Evolutionary conservation across 2,888 invertebrate genomes (phyloP).

Genomic region (Coleophora flavipennella): DNA sequence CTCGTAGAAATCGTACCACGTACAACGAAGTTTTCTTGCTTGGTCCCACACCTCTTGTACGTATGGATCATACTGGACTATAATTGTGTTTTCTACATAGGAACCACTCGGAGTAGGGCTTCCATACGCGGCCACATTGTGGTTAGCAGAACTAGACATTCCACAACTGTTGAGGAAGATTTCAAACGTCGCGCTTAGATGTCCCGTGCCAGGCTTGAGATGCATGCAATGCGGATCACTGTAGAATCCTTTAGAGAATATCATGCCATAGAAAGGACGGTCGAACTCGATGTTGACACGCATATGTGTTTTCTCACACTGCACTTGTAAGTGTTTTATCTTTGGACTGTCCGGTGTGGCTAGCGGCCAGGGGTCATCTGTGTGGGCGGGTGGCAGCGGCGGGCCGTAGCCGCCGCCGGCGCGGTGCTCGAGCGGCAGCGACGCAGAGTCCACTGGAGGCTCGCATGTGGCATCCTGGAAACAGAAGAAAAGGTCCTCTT

Average conservation of each 20-base stretch:
- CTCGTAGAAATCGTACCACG: conserved; percentile 97
- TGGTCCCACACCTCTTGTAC: conserved; percentile 98
- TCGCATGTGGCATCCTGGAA: conserved; percentile 84
- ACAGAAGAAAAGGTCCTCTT: conserved; percentile 17
- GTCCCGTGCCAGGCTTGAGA: conserved; percentile 91
- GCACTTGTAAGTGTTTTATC: conserved; percentile 93
- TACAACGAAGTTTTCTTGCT: conserved; percentile 91
- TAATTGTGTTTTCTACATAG: conserved; percentile 95
- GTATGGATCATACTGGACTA: conserved; percentile 95
- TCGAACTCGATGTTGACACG: conserved; percentile 96
- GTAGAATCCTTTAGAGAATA: conserved; percentile 95
- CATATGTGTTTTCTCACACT: conserved; percentile 97
- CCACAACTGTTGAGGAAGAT: conserved; percentile 95
- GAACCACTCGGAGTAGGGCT: conserved; percentile 93
- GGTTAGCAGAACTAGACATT: conserved; percentile 93
- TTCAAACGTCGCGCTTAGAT: conserved; percentile 92
- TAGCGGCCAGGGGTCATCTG: conserved; percentile 91
- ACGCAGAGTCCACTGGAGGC: conserved; percentile 85
- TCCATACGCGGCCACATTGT: conserved; percentile 86
- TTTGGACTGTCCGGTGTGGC: conserved; percentile 92
- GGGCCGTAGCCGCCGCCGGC: conserved; percentile 84
- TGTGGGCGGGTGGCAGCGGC: conserved; percentile 70
- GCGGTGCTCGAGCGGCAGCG: conserved; percentile 86
- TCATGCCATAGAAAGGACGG: conserved; percentile 95
- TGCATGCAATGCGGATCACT: conserved; percentile 94